Conservation (phyloP, 2,888 invertebrate species). For the Apamea monoglypha region DNA sequence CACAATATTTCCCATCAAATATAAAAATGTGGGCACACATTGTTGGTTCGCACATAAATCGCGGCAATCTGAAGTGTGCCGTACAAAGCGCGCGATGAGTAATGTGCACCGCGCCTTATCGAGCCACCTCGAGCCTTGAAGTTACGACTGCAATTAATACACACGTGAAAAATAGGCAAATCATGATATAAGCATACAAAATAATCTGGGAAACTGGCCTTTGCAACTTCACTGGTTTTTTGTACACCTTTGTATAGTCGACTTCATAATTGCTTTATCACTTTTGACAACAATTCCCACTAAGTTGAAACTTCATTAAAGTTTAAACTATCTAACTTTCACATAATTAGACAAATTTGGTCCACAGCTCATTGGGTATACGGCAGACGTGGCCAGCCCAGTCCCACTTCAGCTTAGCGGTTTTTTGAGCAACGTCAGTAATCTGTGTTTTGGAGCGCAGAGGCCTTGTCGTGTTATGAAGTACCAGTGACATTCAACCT, state of each 20-base stretch:
- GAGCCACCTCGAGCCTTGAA: slow-evolving; percentile 38
- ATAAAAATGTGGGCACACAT: slow-evolving; percentile 40
- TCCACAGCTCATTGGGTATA: too few species aligned
- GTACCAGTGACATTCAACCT: not conserved
- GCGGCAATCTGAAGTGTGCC: slow-evolving; percentile 56
- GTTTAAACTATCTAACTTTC: not conserved
- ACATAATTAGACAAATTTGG: too few species aligned
- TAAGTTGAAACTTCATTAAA: not conserved
- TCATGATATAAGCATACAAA: not conserved
- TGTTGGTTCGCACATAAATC: slow-evolving; percentile 58
- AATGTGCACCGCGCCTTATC: slow-evolving; percentile 59
- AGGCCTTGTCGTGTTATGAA: not conserved
- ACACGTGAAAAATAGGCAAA: slow-evolving; percentile 36
- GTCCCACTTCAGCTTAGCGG: too few species aligned
- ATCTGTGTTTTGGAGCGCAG: too few species aligned
- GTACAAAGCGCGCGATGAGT: slow-evolving; percentile 59
- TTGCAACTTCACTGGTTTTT: not conserved
- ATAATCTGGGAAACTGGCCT: not conserved
- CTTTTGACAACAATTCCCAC: not conserved
- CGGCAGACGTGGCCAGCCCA: too few species aligned
- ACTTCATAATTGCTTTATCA: not conserved
- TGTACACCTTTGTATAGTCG: not conserved
- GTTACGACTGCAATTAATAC: slow-evolving; percentile 64
- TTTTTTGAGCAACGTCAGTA: too few species aligned
- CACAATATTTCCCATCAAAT: slow-evolving; percentile 34